Evolutionary conservation across 2,888 invertebrate species (phyloP).

Genomic region (Drosophila parthenogenetica): DNA sequence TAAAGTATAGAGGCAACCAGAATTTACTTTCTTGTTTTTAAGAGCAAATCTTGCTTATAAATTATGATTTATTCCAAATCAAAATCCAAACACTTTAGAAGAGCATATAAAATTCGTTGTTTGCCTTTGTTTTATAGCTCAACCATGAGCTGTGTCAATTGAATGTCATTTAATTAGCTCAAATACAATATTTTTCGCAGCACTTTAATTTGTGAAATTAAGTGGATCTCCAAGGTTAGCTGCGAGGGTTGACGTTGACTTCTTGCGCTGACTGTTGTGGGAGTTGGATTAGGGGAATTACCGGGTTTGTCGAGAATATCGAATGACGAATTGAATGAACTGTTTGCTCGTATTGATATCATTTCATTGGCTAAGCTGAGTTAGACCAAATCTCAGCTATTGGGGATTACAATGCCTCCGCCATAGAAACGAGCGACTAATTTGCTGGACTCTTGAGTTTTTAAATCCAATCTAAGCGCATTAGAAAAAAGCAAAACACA

Average conservation of each 20-base stretch:
- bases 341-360: constrained; percentile 38
- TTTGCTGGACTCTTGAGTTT: constrained; percentile 57
- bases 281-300: neutral
- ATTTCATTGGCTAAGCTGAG: constrained; percentile 24
- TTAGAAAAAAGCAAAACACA: constrained; percentile 45
- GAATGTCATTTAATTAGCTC: constrained; percentile 76
- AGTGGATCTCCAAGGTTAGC: constrained; percentile 56
- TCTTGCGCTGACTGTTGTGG: constrained; percentile 17
- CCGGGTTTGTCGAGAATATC: neutral
- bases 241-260: constrained; percentile 33
- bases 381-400: constrained; percentile 70
- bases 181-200: constrained; percentile 68
- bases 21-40: too few relatives aligned
- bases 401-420: constrained; percentile 64
- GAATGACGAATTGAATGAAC: constrained; percentile 13
- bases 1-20: too few relatives aligned
- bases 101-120: neutral
- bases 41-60: too few relatives aligned
- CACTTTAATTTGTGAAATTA: constrained; percentile 73
- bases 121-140: neutral
- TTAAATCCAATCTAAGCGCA: constrained; percentile 65
- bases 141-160: constrained; percentile 27
- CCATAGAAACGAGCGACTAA: constrained; percentile 47
- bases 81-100: neutral
- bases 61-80: too few relatives aligned